A percentile compares a stretch with the other conserved stretches of the same genome.
Conservation (phyloP, 1,140 invertebrate species). For the Leptoteleia sp. region DNA sequence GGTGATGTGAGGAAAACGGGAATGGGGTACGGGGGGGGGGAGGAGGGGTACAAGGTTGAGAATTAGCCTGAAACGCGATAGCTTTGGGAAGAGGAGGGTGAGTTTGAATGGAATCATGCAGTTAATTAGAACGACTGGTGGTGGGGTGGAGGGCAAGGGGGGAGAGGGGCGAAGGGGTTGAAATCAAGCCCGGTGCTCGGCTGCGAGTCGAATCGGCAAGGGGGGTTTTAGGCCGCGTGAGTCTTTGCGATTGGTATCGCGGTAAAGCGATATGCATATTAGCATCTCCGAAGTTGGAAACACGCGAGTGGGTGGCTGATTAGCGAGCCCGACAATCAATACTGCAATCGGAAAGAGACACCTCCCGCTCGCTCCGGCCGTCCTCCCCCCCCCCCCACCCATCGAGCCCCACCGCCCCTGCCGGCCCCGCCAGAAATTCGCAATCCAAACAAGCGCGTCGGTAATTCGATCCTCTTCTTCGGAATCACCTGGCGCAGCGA, state of each 20-base stretch:
- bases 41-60: conserved; percentile 15
- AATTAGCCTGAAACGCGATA: conserved; percentile 63
- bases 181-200: conserved; percentile 29
- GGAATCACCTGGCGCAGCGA: conserved; percentile 34
- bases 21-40: background rate
- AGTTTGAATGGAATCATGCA: conserved; percentile 55
- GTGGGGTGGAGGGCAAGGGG: too few relatives aligned
- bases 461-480: conserved; percentile 49
- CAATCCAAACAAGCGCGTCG: conserved; percentile 6
- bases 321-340: conserved; percentile 42
- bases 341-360: conserved; percentile 46
- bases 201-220: conserved; percentile 34
- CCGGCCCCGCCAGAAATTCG: conserved; percentile 2
- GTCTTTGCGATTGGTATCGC: conserved; percentile 9
- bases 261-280: conserved; percentile 37
- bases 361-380: conserved; percentile 27
- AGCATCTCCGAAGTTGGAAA: conserved; percentile 10
- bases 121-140: conserved; percentile 49
- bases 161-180: too few relatives aligned
- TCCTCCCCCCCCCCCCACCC: too few relatives aligned
- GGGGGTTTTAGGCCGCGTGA: background rate
- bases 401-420: too few relatives aligned
- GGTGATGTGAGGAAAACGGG: too few relatives aligned
- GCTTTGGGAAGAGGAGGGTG: conserved; percentile 53
- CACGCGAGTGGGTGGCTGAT: conserved; percentile 42